Percentiles rank a stretch among this genome's conserved stretches.
Evolutionary conservation across 1,140 invertebrate genomes (phyloP).

Genomic region (Hyles vespertilio): DNA sequence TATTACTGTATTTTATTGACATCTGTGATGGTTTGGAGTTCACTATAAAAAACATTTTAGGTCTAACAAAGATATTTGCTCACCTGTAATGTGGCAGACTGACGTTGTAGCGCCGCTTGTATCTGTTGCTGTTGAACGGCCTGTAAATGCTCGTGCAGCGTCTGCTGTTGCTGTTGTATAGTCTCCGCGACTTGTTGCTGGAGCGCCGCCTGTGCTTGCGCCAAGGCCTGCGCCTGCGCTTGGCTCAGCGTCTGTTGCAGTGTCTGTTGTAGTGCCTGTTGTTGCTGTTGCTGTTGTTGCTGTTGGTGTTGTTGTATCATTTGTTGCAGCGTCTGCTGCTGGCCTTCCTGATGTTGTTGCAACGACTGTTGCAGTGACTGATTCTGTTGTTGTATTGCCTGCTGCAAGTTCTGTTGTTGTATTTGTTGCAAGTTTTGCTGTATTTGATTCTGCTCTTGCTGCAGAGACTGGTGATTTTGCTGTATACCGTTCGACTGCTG

Average conservation of each 20-base stretch:
- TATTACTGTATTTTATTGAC: too few relatives aligned
- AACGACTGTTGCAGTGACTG: slow-evolving; percentile 54
- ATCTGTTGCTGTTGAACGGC: slow-evolving; percentile 68
- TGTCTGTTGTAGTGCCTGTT: slow-evolving; percentile 54
- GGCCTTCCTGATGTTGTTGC: slow-evolving; percentile 49
- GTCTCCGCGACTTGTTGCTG: slow-evolving; percentile 66
- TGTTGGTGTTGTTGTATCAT: slow-evolving; percentile 76
- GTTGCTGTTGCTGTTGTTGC: slow-evolving; percentile 42
- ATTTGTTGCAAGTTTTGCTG: slow-evolving; percentile 56
- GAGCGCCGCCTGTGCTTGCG: slow-evolving; percentile 57
- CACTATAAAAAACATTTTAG: background rate
- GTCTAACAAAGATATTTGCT: background rate
- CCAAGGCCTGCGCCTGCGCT: slow-evolving; percentile 60
- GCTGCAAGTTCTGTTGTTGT: slow-evolving; percentile 61
- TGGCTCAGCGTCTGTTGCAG: slow-evolving; percentile 56
- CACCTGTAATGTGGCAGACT: slow-evolving; percentile 66
- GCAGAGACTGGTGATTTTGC: slow-evolving; percentile 60
- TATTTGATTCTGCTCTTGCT: slow-evolving; percentile 48
- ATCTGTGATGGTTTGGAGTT: too few relatives aligned
- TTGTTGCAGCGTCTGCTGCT: slow-evolving; percentile 45
- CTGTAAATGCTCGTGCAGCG: slow-evolving; percentile 59
- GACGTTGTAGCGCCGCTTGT: slow-evolving; percentile 63
- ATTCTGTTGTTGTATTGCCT: slow-evolving; percentile 42
- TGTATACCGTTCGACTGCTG: slow-evolving; percentile 61
- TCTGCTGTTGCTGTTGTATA: slow-evolving; percentile 63